Conservation (phyloP, 2,797 vertebrate species). For the Notolepis coatsorum region DNA sequence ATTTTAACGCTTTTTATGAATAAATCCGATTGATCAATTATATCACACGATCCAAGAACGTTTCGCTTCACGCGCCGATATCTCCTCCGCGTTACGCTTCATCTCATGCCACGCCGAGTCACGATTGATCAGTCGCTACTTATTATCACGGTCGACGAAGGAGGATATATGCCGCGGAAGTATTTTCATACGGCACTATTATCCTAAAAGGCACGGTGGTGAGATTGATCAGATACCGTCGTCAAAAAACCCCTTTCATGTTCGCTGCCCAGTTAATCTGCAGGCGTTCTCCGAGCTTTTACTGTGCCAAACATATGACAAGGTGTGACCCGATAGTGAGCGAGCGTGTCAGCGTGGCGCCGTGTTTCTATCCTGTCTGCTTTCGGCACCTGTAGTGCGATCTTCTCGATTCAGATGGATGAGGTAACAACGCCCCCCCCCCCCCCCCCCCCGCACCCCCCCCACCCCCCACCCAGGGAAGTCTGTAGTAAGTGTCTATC, state of each 20-base stretch:
- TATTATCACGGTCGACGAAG: background rate
- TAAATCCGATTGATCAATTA: too few species aligned
- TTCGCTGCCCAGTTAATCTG: background rate
- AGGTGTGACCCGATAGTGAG: slow-evolving; percentile 18
- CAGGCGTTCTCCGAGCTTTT: slow-evolving; percentile 7
- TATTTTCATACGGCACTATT: background rate
- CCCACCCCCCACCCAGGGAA: slow-evolving; percentile 6
- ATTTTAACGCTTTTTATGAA: too few species aligned
- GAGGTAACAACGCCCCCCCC: slow-evolving; percentile 21
- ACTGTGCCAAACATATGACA: background rate
- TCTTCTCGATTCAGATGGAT: background rate
- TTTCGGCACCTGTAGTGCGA: slow-evolving; percentile 38
- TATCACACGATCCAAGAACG: too few species aligned
- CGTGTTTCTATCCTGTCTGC: slow-evolving; percentile 9
- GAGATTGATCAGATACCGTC: background rate
- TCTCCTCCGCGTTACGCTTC: too few species aligned
- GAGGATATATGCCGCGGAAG: too few species aligned
- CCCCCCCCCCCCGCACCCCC: slow-evolving; percentile 27
- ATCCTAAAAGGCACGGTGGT: background rate
- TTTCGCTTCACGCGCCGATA: too few species aligned
- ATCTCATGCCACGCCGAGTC: background rate
- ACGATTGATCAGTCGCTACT: background rate
- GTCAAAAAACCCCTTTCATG: background rate
- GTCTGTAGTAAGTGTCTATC: too few species aligned
- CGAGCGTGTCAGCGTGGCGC: slow-evolving; percentile 19